Evolutionary conservation across 2,797 vertebrate genomes (phyloP).

Genomic region (Catamblyrhynchus diadema): DNA sequence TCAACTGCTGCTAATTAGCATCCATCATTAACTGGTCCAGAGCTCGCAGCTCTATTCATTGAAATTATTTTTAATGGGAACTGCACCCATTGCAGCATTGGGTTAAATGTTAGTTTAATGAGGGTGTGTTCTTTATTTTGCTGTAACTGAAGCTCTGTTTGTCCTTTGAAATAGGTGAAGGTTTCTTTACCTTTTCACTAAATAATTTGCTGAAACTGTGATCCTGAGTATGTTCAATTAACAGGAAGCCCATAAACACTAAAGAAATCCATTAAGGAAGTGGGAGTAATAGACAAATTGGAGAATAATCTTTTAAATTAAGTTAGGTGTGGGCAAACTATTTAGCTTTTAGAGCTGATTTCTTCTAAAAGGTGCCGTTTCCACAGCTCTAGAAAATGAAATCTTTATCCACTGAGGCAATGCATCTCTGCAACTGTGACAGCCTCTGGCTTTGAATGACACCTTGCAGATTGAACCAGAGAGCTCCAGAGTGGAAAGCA

Average conservation of each 20-base stretch:
- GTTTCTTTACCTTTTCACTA: conserved; percentile 10
- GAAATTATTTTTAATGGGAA: conserved; percentile 50
- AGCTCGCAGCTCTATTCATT: conserved; percentile 40
- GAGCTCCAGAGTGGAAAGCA: not conserved
- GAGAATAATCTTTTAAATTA: conserved; percentile 20
- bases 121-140: conserved; percentile 42
- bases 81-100: not conserved
- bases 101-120: conserved; percentile 63
- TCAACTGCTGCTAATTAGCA: conserved; percentile 60
- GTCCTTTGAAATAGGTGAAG: not conserved
- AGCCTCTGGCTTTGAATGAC: not conserved
- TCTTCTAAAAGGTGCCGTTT: not conserved
- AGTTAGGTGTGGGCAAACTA: not conserved
- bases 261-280: not conserved
- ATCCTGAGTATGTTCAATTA: conserved; percentile 27
- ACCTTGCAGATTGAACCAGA: not conserved
- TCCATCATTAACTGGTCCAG: conserved; percentile 48
- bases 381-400: not conserved
- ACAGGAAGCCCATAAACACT: conserved; percentile 4
- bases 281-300: not conserved
- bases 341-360: not conserved
- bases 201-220: conserved; percentile 45
- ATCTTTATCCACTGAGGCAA: not conserved
- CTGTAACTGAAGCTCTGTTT: conserved; percentile 22
- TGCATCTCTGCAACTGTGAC: not conserved